Conservation (phyloP, 2,113 vertebrate species). For the Calidris pugnax region DNA sequence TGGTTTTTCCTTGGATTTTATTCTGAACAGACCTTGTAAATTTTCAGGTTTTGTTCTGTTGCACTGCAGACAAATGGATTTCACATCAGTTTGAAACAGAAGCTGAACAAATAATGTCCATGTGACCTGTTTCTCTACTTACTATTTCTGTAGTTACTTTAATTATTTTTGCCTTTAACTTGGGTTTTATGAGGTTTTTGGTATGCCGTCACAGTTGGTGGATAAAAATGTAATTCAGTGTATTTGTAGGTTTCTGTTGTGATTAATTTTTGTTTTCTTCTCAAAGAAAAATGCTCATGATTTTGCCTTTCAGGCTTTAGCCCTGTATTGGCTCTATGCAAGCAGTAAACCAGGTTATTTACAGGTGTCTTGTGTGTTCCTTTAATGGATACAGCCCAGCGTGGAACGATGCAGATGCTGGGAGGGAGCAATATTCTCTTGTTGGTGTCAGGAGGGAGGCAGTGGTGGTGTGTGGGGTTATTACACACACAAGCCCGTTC, state of each 20-base stretch:
- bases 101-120: not conserved
- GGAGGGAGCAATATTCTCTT: not conserved
- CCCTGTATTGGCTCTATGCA: not conserved
- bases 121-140: too few relatives aligned
- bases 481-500: accelerated
- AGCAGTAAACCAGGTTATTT: not conserved
- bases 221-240: not conserved
- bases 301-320: not conserved
- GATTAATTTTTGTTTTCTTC: not conserved
- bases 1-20: not conserved
- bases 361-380: not conserved
- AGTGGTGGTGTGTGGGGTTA: not conserved
- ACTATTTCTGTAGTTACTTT: not conserved
- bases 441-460: accelerated
- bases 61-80: not conserved
- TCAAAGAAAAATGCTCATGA: not conserved
- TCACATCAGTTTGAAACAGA: not conserved
- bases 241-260: not conserved
- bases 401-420: not conserved
- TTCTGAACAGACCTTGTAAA: not conserved
- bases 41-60: not conserved
- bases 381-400: accelerated
- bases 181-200: not conserved
- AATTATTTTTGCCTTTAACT: not conserved
- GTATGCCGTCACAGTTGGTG: not conserved